Evolutionary conservation across 1,140 invertebrate species (phyloP).

Genomic region (Stenopsyche tienmushanensis): DNA sequence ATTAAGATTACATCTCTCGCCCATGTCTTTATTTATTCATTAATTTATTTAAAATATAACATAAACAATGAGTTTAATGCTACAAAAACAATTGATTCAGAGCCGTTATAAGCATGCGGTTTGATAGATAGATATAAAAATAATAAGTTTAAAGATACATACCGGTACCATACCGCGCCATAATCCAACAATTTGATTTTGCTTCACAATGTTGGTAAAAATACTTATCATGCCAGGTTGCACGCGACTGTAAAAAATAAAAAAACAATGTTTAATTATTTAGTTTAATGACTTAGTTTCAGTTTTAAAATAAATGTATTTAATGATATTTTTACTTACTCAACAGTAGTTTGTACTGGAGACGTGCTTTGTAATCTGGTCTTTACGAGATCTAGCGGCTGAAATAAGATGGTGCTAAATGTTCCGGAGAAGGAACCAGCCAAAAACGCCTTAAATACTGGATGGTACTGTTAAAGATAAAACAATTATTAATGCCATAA

Average conservation of each 20-base stretch:
- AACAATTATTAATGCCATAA: too few relatives aligned
- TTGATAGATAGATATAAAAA: conserved; percentile 18
- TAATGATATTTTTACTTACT: conserved; percentile 55
- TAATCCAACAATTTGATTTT: conserved; percentile 71
- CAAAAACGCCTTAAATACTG: conserved; percentile 83
- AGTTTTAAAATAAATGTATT: background rate
- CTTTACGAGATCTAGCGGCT: conserved; percentile 89
- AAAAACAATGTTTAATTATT: conserved; percentile 18
- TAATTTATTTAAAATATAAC: too few relatives aligned
- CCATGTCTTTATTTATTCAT: too few relatives aligned
- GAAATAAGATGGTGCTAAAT: conserved; percentile 87
- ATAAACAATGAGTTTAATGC: background rate
- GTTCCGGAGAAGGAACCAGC: conserved; percentile 88
- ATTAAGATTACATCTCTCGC: too few relatives aligned
- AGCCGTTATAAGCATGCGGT: background rate
- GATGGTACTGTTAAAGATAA: conserved; percentile 72
- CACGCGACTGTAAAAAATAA: conserved; percentile 47
- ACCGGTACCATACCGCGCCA: conserved; percentile 87
- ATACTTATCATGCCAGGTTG: conserved; percentile 69
- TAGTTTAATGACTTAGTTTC: background rate
- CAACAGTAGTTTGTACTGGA: conserved; percentile 60
- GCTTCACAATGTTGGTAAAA: conserved; percentile 66
- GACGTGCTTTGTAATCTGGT: conserved; percentile 77
- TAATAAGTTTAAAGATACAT: conserved; percentile 51
- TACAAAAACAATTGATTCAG: background rate